Conservation (phyloP, 2,113 vertebrate species). For the Cavia aperea region DNA sequence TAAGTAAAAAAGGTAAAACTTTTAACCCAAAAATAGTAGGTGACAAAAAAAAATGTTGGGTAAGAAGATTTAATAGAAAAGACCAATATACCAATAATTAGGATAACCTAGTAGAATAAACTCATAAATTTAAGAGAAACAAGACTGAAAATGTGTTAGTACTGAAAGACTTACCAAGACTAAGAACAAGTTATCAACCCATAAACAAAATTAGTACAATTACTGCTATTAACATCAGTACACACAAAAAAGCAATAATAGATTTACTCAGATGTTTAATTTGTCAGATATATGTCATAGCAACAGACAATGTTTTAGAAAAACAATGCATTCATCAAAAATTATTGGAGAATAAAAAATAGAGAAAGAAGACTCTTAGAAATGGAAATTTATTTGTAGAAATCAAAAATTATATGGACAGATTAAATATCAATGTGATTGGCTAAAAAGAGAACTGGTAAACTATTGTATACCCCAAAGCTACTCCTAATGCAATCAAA, state of each 20-base stretch:
- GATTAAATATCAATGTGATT: neutral
- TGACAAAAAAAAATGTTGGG: neutral
- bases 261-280: conserved; percentile 57
- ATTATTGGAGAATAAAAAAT: conserved; percentile 4
- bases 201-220: conserved; percentile 62
- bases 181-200: conserved; percentile 49
- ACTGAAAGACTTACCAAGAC: conserved; percentile 29
- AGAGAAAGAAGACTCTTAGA: neutral
- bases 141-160: conserved; percentile 30
- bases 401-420: conserved; percentile 15
- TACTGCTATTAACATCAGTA: conserved; percentile 47
- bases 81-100: neutral
- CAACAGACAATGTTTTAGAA: conserved; percentile 22
- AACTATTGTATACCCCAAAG: neutral
- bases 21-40: neutral
- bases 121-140: neutral
- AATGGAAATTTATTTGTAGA: conserved; percentile 31
- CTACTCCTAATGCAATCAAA: neutral
- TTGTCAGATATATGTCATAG: conserved; percentile 28
- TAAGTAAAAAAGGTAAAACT: neutral
- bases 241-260: conserved; percentile 53
- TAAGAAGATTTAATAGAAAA: conserved; percentile 14
- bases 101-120: conserved; percentile 15
- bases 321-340: conserved; percentile 36
- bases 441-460: neutral